Evolutionary conservation across 2,888 invertebrate genomes (phyloP).

Genomic region (Cacoxenus indagator): DNA sequence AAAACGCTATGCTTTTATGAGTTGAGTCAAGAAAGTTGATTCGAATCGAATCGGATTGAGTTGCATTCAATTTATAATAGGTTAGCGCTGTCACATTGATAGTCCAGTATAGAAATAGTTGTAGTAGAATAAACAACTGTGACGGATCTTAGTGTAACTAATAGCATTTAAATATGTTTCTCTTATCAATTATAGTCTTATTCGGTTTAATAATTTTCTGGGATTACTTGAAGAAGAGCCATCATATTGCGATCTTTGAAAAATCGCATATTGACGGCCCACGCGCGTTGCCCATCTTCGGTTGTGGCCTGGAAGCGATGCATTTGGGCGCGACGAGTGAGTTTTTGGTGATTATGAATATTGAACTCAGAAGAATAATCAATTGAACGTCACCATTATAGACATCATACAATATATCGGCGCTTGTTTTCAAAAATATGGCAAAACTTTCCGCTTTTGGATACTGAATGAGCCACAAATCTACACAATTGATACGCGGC

Average conservation of each 20-base stretch:
- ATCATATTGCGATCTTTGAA: constrained; percentile 32
- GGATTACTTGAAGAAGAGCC: constrained; percentile 47
- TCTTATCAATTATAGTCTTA: constrained; percentile 39
- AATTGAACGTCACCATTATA: constrained; percentile 28
- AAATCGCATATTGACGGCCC: constrained; percentile 48
- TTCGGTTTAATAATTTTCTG: constrained; percentile 45
- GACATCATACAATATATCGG: constrained; percentile 43
- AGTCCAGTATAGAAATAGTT: constrained; percentile 6
- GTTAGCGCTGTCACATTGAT: not conserved
- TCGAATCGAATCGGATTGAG: not conserved
- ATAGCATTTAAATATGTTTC: constrained; percentile 39
- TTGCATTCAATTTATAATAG: too few relatives aligned
- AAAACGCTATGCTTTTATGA: too few relatives aligned
- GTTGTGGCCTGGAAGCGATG: constrained; percentile 45
- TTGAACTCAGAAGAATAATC: not conserved
- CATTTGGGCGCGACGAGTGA: constrained; percentile 49
- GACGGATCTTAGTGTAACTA: not conserved
- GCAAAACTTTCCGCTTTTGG: constrained; percentile 70
- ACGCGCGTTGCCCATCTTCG: constrained; percentile 43
- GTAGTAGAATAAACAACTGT: constrained; percentile 2
- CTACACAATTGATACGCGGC: constrained; percentile 66
- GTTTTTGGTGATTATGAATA: constrained; percentile 15
- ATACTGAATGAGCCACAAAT: constrained; percentile 70
- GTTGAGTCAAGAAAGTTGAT: not conserved
- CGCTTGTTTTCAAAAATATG: constrained; percentile 60